Conservation (phyloP, 2,888 invertebrate species). For the Achlya flavicornis region DNA sequence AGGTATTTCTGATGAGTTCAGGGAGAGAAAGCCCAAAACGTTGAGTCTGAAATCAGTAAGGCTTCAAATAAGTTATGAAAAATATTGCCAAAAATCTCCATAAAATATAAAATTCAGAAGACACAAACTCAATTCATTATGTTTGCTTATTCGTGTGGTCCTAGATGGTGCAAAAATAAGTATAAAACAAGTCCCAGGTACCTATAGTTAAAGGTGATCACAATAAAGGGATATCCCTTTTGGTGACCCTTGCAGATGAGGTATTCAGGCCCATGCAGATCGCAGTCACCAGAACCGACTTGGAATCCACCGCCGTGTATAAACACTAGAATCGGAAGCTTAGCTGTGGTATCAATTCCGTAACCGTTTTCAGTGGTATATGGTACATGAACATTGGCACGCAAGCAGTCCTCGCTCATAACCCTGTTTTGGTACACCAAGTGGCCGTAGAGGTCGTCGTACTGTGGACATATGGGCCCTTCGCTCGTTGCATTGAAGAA, state of each 20-base stretch:
- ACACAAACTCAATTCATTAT: conserved; percentile 1
- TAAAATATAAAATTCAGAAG: no score
- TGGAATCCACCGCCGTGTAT: conserved; percentile 56
- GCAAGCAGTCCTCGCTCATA: conserved; percentile 37
- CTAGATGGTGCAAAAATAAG: no score
- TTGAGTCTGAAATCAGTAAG: conserved; percentile 24
- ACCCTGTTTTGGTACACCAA: conserved; percentile 23
- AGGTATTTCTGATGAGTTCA: conserved; percentile 43
- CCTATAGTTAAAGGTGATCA: conserved; percentile 57
- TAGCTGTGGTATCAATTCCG: background rate
- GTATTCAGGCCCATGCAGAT: conserved; percentile 51
- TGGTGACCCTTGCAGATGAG: conserved; percentile 37
- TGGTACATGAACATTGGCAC: conserved; percentile 34
- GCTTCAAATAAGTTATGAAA: background rate
- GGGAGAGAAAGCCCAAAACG: conserved; percentile 55
- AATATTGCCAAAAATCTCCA: no score
- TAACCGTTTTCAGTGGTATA: background rate
- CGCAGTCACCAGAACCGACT: conserved; percentile 36
- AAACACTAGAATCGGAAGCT: conserved; percentile 8
- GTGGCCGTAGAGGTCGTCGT: conserved; percentile 41
- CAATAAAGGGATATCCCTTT: conserved; percentile 28
- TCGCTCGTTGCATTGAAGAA: conserved; percentile 77
- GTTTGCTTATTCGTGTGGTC: conserved; percentile 17
- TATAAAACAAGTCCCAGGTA: conserved; percentile 17
- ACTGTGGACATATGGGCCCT: conserved; percentile 80